Evolutionary conservation across 2,888 invertebrate species (phyloP).

Genomic region (Harpalus rubripes): DNA sequence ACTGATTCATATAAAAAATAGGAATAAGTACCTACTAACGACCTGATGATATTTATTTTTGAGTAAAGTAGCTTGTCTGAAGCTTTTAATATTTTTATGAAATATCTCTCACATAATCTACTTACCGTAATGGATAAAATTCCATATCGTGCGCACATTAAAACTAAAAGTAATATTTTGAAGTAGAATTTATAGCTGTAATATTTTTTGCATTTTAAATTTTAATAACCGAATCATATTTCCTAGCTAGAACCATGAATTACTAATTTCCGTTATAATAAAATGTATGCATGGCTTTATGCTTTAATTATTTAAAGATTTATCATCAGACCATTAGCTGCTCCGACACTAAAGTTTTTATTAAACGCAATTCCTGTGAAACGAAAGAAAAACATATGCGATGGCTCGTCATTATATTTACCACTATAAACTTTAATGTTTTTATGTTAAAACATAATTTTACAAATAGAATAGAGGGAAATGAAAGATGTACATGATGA

Average conservation of each 20-base stretch:
- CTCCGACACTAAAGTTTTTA: slow-evolving; percentile 10
- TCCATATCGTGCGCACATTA: slow-evolving; percentile 24
- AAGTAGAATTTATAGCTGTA: slow-evolving; percentile 31
- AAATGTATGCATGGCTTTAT: not conserved
- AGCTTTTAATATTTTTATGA: slow-evolving; percentile 29
- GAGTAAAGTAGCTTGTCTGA: not conserved
- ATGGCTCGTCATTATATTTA: not conserved
- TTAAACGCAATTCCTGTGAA: not conserved
- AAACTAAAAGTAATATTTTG: slow-evolving; percentile 34
- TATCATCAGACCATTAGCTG: slow-evolving; percentile 20
- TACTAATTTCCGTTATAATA: slow-evolving; percentile 37
- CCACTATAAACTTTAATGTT: slow-evolving; percentile 1
- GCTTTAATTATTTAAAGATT: slow-evolving; percentile 30
- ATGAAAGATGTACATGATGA: not conserved
- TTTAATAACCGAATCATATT: slow-evolving; percentile 25
- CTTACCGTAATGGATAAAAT: slow-evolving; percentile 27
- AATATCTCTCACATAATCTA: slow-evolving; percentile 28
- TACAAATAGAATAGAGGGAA: not conserved
- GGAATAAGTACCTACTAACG: too few species aligned
- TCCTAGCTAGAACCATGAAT: slow-evolving; percentile 21
- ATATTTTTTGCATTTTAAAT: slow-evolving; percentile 38
- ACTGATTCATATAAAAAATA: too few species aligned
- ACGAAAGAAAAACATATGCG: not conserved
- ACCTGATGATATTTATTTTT: not conserved
- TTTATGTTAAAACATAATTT: slow-evolving; percentile 8